Evolutionary conservation across 2,113 vertebrate species (phyloP).

Genomic region (Salvelinus fontinalis): DNA sequence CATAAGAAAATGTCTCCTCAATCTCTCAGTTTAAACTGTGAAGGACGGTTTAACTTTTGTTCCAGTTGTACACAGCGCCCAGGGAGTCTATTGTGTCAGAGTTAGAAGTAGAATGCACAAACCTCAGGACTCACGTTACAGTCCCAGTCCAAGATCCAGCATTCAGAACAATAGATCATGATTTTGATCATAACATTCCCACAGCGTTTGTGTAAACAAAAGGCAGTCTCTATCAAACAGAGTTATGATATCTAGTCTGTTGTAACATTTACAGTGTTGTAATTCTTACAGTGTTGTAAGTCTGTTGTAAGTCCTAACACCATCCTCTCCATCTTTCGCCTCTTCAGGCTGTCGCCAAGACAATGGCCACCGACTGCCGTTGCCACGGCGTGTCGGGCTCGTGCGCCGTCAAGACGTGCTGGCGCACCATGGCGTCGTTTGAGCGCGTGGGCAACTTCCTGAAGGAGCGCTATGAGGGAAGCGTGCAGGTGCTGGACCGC

Average conservation of each 20-base stretch:
- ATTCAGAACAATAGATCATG: background rate
- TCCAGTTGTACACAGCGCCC: background rate
- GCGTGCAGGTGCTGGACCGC: constrained; percentile 85
- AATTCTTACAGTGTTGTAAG: too few species aligned
- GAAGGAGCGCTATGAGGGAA: constrained; percentile 92
- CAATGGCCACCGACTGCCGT: constrained; percentile 92
- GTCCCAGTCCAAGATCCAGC: background rate
- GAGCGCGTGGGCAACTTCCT: constrained; percentile 85
- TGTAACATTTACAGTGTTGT: background rate
- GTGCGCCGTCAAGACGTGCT: constrained; percentile 97
- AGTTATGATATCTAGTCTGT: background rate
- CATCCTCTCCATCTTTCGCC: background rate
- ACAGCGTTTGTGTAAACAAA: background rate
- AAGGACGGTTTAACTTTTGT: constrained; percentile 15
- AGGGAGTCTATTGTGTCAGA: background rate
- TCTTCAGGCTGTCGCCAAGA: constrained; percentile 83
- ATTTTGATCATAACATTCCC: background rate
- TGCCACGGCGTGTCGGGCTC: constrained; percentile 97
- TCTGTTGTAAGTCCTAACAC: too few species aligned
- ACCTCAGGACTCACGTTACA: background rate
- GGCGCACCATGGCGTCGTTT: constrained; percentile 91
- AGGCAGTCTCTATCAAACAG: background rate
- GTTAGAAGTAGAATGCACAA: background rate
- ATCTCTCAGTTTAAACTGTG: background rate
- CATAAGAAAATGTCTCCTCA: background rate